phyloP scores from a whole-genome alignment of 35 echinoderm and acorn worm genomes.

The Chiridota heheva region DNA sequence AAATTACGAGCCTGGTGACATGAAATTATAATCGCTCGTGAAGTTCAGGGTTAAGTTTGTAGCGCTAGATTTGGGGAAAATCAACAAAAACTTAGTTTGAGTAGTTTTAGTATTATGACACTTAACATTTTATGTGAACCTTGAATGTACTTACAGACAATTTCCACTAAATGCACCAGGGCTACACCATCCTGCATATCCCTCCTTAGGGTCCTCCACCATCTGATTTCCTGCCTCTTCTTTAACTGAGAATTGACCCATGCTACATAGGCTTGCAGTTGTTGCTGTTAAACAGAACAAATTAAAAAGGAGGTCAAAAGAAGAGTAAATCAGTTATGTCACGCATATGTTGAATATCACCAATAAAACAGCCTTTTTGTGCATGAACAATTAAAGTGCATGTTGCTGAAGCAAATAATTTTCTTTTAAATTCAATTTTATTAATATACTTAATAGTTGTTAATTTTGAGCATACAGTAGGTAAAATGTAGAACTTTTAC shows the following conservation, averaged over 20 bases:
- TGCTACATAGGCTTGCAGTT: conserved; percentile 95
- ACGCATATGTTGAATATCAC: not conserved
- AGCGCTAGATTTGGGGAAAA: no score
- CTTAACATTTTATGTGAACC: no score
- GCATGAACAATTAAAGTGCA: not conserved
- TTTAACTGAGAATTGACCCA: conserved; percentile 99
- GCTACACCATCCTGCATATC: conserved; percentile 98
- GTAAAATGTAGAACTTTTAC: not conserved
- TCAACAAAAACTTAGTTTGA: no score
- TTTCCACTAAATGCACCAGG: conserved; percentile 92
- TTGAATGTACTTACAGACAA: conserved; percentile 85
- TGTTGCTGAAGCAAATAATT: not conserved
- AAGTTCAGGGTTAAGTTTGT: no score
- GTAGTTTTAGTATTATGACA: no score
- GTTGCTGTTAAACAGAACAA: conserved; percentile 72
- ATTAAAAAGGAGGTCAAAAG: not conserved
- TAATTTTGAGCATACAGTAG: not conserved
- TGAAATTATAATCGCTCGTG: no score
- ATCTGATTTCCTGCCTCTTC: conserved; percentile 87
- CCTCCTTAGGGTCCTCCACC: conserved; percentile 83
- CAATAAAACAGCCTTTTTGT: not conserved
- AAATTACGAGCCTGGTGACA: no score
- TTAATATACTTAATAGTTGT: no score
- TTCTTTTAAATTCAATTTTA: not conserved
- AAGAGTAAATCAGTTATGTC: not conserved